Base-by-base conservation (phyloP, 1,140 invertebrate species). In the Penaeus indicus region DNA sequence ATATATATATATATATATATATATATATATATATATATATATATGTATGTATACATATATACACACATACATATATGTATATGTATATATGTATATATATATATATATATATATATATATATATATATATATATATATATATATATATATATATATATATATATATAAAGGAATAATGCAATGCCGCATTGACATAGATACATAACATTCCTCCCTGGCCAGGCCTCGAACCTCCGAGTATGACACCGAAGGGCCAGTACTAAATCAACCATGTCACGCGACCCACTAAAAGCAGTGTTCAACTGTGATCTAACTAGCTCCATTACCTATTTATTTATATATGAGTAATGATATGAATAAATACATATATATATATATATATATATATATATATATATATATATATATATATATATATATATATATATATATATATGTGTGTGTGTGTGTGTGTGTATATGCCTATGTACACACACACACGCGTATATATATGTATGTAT, bases 81-180 rank as follows among this genome's bases (percentile, higher is more conserved):
- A 69, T 69, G 13, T 69, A 69, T 69, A 69, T 69, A 69, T 27
- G 13, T 69, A 69, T 69, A 69, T 69, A 69, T 69, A 69, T 27
- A 69, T 69, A 69, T 69, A 69, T 69, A 69, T 27, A 69, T 69
- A 69, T 69, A 69, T 69, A 69, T 69, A 69, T 69, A 69, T 27
- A 69, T 69, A 13, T 69, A 3, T 69, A 69, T 69, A 13, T 69
- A 69, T 69, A 69, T 69, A n/a, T 69, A 69, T 69, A 69, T 13
- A 69, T 13, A 69, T 27, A 69, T 69, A 69, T 69, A 69, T 69
- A 69, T 69, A 69, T 64, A n/a, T n/a, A n/a, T n/a, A n/a, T n/a
- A n/a, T n/a, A n/a, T n/a, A n/a, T n/a, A n/a, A n/a, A n/a, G n/a
- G n/a, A n/a, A n/a, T n/a, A n/a, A n/a, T n/a, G n/a, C n/a, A n/a